Evolutionary conservation across 2,888 invertebrate species (phyloP), one percentile per base, ranked within the genome.

Genomic region (Amblyjoppa proteus): DNA sequence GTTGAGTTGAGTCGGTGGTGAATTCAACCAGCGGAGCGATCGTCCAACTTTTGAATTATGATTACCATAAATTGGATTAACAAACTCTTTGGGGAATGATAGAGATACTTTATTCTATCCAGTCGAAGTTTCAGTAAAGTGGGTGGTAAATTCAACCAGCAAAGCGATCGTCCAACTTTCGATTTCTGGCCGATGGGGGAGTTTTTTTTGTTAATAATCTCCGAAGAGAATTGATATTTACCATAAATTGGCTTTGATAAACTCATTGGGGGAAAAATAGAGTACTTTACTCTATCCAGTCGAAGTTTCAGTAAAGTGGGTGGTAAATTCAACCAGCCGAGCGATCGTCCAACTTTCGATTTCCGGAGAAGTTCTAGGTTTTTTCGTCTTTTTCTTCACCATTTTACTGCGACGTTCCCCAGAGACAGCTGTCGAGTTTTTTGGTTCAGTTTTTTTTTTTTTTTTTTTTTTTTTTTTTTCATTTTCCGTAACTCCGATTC

Each of bases 341-440:
- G 41, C 25, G 20, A 20, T 20, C 20, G 45, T 51, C n/a, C 70
- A 11, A 75, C 73, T 78, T 81, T 75, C 78, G 68, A 70, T 81
- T 70, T 74, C 20, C 45, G 16, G 13, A 64, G 28, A 13, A 64
- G 49, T 53, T 31, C 28, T 6, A 49, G 3, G 41, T 31, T 13
- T 28, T 7, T 28, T 34, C 34, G 73, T 64, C 58, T 81, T 20
- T 34, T 31, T 75, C 16, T 66, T 0, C 49, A 68, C 68, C 13
- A 25, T 68, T 68, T 25, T 49, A 68, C 64, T 78, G 58, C 38
- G 34, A 58, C 69, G 49, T 61, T 73, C 61, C 34, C 61, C 49
- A 20, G 74, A 71, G 49, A 31, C 80, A 38, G 64, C 45, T 45
- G 53, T 11, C 25, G 53, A 51, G 16, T 81, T 81, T 81, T 84